These are phyloP conservation scores for Flabesymbios commensalis DNA, from an alignment of 2,888 invertebrate genomes.

Conservation along the genomic window DNA sequence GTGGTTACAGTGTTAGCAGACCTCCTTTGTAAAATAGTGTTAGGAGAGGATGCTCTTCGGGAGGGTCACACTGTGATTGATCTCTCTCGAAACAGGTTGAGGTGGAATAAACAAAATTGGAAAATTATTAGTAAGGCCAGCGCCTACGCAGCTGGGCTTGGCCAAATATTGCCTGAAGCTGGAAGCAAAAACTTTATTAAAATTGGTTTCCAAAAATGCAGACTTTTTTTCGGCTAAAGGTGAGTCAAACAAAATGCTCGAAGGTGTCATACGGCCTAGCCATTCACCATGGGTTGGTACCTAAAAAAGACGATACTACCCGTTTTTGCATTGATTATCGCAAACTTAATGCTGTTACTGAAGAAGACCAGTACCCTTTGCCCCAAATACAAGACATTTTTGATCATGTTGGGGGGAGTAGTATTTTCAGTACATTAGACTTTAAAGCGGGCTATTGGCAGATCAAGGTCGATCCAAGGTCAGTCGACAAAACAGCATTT, in stretches of 20 bases:
- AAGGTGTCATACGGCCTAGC: not conserved
- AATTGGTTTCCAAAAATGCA: not conserved
- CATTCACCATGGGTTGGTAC: not conserved
- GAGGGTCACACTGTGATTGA: not conserved
- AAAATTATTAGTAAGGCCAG: not conserved
- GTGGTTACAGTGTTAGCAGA: not conserved
- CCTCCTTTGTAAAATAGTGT: not conserved
- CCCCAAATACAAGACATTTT: not conserved
- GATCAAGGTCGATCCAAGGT: not conserved
- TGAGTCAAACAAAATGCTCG: not conserved
- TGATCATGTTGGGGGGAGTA: not conserved
- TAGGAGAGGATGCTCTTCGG: not conserved
- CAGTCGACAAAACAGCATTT: not conserved
- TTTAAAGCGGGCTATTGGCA: not conserved
- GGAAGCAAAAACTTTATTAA: not conserved
- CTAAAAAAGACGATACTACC: not conserved
- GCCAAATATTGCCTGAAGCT: not conserved
- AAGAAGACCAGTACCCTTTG: not conserved
- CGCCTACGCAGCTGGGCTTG: not conserved
- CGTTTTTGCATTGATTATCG: not conserved
- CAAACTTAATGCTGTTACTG: not conserved
- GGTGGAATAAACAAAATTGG: not conserved
- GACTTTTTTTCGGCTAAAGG: constrained; percentile 3
- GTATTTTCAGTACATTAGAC: not conserved
- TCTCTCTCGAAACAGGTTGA: not conserved